These are phyloP conservation scores for Pantherophis guttatus DNA, from an alignment of 2,113 vertebrate species.

Conservation along the genomic window DNA sequence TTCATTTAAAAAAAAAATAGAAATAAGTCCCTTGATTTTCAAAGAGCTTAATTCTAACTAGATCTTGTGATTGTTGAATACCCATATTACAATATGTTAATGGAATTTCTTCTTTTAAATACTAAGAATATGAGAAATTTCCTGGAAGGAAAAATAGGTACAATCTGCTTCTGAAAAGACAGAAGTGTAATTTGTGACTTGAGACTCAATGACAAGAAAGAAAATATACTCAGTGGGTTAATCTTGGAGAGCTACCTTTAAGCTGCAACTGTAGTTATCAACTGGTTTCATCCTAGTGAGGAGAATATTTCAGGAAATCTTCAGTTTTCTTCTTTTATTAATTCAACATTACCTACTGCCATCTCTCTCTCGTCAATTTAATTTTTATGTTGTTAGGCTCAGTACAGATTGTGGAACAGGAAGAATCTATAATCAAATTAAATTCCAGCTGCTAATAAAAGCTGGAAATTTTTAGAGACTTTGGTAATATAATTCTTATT, in stretches of 20 bases:
- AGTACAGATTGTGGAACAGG: background rate
- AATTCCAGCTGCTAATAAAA: background rate
- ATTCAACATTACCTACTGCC: background rate
- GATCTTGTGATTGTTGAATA: background rate
- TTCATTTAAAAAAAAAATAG: background rate
- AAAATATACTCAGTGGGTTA: background rate
- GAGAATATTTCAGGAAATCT: background rate
- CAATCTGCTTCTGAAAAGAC: background rate
- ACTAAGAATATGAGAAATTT: background rate
- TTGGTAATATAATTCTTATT: background rate
- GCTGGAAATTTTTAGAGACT: background rate
- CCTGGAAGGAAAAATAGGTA: background rate
- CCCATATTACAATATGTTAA: background rate
- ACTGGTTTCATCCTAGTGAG: background rate
- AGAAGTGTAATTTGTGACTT: background rate
- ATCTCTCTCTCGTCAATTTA: background rate
- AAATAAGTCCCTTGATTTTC: background rate
- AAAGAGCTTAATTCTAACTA: background rate
- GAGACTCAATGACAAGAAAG: background rate
- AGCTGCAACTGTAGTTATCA: background rate
- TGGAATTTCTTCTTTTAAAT: conserved; percentile 17
- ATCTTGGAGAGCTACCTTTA: background rate
- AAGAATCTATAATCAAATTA: background rate
- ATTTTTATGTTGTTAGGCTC: background rate
- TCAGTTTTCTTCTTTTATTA: background rate